These are phyloP conservation scores for Conops quadrifasciatus DNA, from an alignment of 2,888 invertebrate species.

Conservation along the genomic window DNA sequence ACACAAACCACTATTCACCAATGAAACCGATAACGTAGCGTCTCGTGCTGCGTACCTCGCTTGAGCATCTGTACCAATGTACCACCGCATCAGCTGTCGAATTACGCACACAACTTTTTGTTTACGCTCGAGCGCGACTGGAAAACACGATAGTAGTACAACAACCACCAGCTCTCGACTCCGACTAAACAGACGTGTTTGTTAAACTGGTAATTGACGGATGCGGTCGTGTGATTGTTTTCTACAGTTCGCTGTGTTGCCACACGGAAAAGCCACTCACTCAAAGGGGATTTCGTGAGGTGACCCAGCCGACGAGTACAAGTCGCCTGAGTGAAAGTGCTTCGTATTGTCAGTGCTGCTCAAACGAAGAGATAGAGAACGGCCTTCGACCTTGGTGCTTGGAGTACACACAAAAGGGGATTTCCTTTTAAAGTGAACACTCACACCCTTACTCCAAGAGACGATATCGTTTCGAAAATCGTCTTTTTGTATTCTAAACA, in stretches of 20 bases:
- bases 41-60: neutral
- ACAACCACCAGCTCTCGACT: slow-evolving; percentile 28
- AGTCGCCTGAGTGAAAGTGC: too few relatives aligned
- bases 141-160: neutral
- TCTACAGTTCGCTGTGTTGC: neutral
- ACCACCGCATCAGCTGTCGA: slow-evolving; percentile 28
- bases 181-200: slow-evolving; percentile 20
- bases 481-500: too few relatives aligned
- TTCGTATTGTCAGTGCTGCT: too few relatives aligned
- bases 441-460: too few relatives aligned
- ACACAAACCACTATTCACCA: slow-evolving; percentile 2
- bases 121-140: slow-evolving; percentile 18
- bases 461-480: too few relatives aligned
- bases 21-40: slow-evolving; percentile 19
- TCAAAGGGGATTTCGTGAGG: too few relatives aligned
- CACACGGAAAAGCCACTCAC: too few relatives aligned
- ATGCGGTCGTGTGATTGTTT: neutral
- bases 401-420: too few relatives aligned
- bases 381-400: too few relatives aligned
- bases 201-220: neutral
- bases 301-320: too few relatives aligned
- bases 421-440: too few relatives aligned
- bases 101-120: slow-evolving; percentile 22
- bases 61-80: slow-evolving; percentile 13
- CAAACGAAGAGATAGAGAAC: too few relatives aligned